Evolutionary conservation across 2,113 vertebrate genomes (phyloP).

Genomic region (Anoplopoma fimbria): DNA sequence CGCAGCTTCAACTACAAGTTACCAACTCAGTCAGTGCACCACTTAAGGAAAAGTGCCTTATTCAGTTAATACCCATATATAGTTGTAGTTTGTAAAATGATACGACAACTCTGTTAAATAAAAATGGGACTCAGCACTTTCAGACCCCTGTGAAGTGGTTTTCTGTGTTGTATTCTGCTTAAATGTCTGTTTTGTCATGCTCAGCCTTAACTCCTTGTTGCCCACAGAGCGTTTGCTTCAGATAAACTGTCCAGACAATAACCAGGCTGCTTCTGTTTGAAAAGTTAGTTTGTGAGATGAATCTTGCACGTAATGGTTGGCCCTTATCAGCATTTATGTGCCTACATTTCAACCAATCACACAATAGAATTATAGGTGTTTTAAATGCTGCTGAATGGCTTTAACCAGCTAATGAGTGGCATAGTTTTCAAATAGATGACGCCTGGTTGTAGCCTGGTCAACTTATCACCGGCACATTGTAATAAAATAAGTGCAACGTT

Average conservation of each 20-base stretch:
- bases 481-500: slow-evolving; percentile 28
- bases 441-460: slow-evolving; percentile 1
- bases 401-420: background rate
- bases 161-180: slow-evolving; percentile 52
- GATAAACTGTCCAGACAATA: slow-evolving; percentile 25
- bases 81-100: slow-evolving; percentile 48
- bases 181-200: slow-evolving; percentile 40
- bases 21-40: slow-evolving; percentile 63
- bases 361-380: background rate
- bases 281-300: background rate
- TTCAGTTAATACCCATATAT: slow-evolving; percentile 67
- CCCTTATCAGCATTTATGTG: slow-evolving; percentile 12
- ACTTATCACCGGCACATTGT: slow-evolving; percentile 21
- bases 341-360: background rate
- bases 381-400: slow-evolving; percentile 19
- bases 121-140: slow-evolving; percentile 66
- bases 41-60: slow-evolving; percentile 83
- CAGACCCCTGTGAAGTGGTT: slow-evolving; percentile 56
- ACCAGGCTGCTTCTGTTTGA: background rate
- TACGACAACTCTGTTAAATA: slow-evolving; percentile 48
- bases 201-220: slow-evolving; percentile 63
- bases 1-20: slow-evolving; percentile 41
- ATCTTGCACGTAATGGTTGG: background rate
- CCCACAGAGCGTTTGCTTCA: slow-evolving; percentile 22
- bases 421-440: background rate